Evolutionary conservation across 2,888 invertebrate species (phyloP).

Genomic region (Agrochola macilenta): DNA sequence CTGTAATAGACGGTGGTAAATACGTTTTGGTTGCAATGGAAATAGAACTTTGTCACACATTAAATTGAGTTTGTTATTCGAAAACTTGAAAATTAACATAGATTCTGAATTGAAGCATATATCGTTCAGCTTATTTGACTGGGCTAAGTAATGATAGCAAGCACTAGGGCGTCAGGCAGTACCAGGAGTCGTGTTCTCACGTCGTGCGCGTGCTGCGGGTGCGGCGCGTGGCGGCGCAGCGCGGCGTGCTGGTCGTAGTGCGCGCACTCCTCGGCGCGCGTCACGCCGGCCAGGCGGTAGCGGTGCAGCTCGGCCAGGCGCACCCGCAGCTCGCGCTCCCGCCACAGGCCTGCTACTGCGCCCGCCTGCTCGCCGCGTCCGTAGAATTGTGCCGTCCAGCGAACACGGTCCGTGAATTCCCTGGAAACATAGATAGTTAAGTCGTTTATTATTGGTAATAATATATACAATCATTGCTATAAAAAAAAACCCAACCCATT

Average conservation of each 20-base stretch:
- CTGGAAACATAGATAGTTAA: slow-evolving; percentile 77
- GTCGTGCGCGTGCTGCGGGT: slow-evolving; percentile 79
- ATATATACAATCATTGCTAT: background rate
- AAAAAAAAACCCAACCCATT: background rate
- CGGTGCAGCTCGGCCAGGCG: slow-evolving; percentile 95
- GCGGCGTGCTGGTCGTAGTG: slow-evolving; percentile 87
- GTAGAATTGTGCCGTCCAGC: slow-evolving; percentile 97
- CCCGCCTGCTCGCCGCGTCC: slow-evolving; percentile 96
- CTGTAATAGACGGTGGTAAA: background rate
- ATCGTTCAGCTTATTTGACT: slow-evolving; percentile 18
- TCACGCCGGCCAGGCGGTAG: slow-evolving; percentile 96
- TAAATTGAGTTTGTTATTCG: background rate
- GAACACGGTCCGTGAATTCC: slow-evolving; percentile 95
- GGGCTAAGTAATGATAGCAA: background rate
- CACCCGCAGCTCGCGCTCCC: slow-evolving; percentile 96
- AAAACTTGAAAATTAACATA: background rate
- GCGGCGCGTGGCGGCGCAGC: slow-evolving; percentile 81
- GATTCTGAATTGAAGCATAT: background rate
- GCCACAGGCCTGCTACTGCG: slow-evolving; percentile 94
- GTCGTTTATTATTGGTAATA: background rate
- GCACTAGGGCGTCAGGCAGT: slow-evolving; percentile 58
- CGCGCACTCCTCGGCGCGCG: slow-evolving; percentile 82
- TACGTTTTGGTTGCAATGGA: background rate
- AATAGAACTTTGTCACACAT: background rate
- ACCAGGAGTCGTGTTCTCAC: slow-evolving; percentile 88